phyloP scores from a whole-genome alignment of 2,888 invertebrate genomes.

The Zaprionus bogoriensis region DNA sequence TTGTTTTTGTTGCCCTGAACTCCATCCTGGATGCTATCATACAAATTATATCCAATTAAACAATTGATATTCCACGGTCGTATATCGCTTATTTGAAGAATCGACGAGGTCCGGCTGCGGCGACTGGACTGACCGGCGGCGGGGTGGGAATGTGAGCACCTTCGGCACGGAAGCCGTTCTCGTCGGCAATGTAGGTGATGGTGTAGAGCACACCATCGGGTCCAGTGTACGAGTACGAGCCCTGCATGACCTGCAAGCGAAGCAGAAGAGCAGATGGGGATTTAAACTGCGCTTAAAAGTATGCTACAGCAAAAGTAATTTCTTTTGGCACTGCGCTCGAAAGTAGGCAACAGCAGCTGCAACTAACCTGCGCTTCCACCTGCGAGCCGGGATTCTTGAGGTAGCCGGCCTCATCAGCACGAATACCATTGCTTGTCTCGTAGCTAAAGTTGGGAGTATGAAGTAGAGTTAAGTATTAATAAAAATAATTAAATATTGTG shows the following conservation, averaged over 20 bases:
- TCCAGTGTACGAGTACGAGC: conserved; percentile 85
- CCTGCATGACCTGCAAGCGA: conserved; percentile 84
- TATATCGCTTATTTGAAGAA: conserved; percentile 75
- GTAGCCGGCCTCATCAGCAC: conserved; percentile 86
- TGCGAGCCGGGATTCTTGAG: conserved; percentile 85
- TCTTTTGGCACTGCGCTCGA: not conserved
- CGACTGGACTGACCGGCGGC: conserved; percentile 79
- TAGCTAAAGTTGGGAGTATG: conserved; percentile 82
- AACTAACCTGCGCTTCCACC: conserved; percentile 84
- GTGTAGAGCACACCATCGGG: conserved; percentile 85
- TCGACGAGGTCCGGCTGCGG: conserved; percentile 56
- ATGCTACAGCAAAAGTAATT: conserved; percentile 12
- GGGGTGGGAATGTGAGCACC: conserved; percentile 84
- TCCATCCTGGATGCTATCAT: conserved; percentile 35
- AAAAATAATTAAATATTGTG: not conserved
- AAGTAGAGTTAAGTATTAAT: not conserved
- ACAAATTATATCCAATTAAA: conserved; percentile 38
- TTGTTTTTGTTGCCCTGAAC: conserved; percentile 34
- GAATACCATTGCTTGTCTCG: conserved; percentile 87
- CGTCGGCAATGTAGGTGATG: conserved; percentile 84
- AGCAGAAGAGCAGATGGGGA: not conserved
- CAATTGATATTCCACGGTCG: conserved; percentile 23
- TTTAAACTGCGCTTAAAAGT: conserved; percentile 12
- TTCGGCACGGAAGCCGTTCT: conserved; percentile 84
- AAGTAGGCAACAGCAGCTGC: conserved; percentile 2